Conservation (phyloP, 2,888 invertebrate species). For the Dicranocentrus wangi region DNA sequence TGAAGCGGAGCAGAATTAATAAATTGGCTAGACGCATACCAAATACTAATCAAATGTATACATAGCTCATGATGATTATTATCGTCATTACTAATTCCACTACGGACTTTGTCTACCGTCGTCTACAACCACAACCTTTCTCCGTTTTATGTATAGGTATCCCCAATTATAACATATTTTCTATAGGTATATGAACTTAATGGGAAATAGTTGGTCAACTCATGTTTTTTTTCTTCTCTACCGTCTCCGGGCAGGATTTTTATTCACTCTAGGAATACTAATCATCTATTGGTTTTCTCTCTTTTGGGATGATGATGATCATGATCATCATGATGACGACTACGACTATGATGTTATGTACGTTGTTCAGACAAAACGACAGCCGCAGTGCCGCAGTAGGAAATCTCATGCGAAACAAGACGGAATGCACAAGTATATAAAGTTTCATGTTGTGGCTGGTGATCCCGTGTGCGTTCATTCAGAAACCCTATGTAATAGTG, state of each 20-base stretch:
- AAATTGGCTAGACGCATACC: conserved; percentile 6
- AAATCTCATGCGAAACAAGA: conserved; percentile 39
- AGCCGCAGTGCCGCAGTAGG: conserved; percentile 35
- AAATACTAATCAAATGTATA: conserved; percentile 32
- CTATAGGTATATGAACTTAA: not conserved
- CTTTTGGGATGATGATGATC: not conserved
- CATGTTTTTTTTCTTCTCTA: too few species aligned
- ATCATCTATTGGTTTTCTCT: conserved; percentile 33
- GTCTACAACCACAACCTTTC: not conserved
- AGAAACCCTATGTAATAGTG: not conserved
- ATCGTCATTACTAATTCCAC: conserved; percentile 7
- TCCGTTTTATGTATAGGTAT: not conserved
- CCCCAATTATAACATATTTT: conserved; percentile 4
- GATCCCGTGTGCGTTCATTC: not conserved
- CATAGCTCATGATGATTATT: conserved; percentile 12
- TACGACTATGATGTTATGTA: too few species aligned
- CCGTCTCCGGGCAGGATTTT: conserved; percentile 11
- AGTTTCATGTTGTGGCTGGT: too few species aligned
- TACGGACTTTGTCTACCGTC: not conserved
- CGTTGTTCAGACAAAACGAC: too few species aligned
- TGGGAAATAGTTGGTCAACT: not conserved
- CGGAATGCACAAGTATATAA: too few species aligned
- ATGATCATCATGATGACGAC: not conserved
- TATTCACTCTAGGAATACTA: conserved; percentile 28
- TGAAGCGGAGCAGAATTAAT: conserved; percentile 21